Evolutionary conservation across 2,113 vertebrate species (phyloP).

Genomic region (Garra rufa): DNA sequence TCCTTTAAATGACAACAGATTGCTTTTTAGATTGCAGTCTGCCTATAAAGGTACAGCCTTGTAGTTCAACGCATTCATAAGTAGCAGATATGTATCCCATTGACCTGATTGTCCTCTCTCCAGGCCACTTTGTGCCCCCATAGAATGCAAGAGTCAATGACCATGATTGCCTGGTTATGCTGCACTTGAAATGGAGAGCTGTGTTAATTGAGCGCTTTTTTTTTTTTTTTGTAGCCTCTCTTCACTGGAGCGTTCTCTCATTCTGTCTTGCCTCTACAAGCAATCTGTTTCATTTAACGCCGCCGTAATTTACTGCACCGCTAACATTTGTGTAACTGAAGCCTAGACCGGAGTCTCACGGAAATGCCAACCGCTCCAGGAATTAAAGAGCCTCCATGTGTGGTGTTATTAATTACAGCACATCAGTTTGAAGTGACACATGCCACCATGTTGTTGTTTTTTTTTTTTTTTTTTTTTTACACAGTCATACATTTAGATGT

Average conservation of each 20-base stretch:
- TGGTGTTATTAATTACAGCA: conserved; percentile 11
- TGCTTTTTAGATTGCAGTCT: conserved; percentile 3
- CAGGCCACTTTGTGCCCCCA: neutral
- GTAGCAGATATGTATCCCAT: conserved; percentile 30
- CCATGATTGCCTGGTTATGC: conserved; percentile 61
- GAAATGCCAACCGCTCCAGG: conserved; percentile 4
- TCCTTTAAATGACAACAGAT: conserved; percentile 25
- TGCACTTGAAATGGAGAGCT: conserved; percentile 72
- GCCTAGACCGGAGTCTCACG: neutral
- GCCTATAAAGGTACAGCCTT: conserved; percentile 39
- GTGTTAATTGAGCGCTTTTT: conserved; percentile 78
- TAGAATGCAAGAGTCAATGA: neutral
- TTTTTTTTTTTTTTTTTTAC: too few relatives aligned
- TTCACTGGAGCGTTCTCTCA: conserved; percentile 55
- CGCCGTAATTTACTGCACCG: conserved; percentile 36
- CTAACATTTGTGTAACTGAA: conserved; percentile 35
- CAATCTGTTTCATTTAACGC: conserved; percentile 60
- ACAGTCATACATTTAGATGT: neutral
- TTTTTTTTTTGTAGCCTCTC: conserved; percentile 65
- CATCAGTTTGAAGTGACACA: conserved; percentile 14
- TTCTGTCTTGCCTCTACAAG: conserved; percentile 55
- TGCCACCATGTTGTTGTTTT: neutral
- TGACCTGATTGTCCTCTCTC: conserved; percentile 29
- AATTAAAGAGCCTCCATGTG: conserved; percentile 24
- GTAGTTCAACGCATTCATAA: neutral